Evolutionary conservation across 2,888 invertebrate genomes (phyloP), one percentile per base, ranked within the genome.

Genomic region (Polydrusus pterygomalis): DNA sequence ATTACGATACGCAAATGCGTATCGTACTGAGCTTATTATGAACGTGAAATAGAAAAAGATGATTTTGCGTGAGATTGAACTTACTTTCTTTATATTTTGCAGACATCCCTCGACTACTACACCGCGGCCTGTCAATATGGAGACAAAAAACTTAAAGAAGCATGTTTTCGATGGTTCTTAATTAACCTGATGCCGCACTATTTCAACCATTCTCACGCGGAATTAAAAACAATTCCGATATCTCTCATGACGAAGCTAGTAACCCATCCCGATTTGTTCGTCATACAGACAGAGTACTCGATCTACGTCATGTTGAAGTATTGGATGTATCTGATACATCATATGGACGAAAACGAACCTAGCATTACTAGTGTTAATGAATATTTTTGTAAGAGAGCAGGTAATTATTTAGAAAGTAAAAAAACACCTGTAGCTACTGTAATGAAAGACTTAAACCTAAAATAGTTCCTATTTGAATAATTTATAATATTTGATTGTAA

Each of bases 271-370:
- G 90, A 92, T 81, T 88, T 95, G 74, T 92, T 92, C 83, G 94
- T 93, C 1, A 91, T 94, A 88, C 94, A 94, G 87, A 94, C 94
- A 0, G 95, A 95, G 87, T 94, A 94, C 86, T 93, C 94, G 40
- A 87, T 94, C 49, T 95, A 95, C 80, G 91, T 92, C 62, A 87
- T 94, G 84, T 84, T 95, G 18, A 91, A 93, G 81, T 90, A 91
- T 81, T 95, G 94, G 94, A 88, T 92, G 82, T 93, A 90, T 81
- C 82, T 92, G 60, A 88, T 88, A 75, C 81, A 91, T 60, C 88
- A 90, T 85, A 88, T 79, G 20, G 79, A 77, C 13, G 81, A 79
- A 6, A 80, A 78, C 2, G 83, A 83, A 67, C 81, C 83, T 9
- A 79, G 80, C 11, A 80, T 83, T 18, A 83, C 83, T 56, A 85